These are phyloP conservation scores for Herminia tarsipennalis DNA, from an alignment of 2,888 invertebrate genomes.

Conservation along the genomic window DNA sequence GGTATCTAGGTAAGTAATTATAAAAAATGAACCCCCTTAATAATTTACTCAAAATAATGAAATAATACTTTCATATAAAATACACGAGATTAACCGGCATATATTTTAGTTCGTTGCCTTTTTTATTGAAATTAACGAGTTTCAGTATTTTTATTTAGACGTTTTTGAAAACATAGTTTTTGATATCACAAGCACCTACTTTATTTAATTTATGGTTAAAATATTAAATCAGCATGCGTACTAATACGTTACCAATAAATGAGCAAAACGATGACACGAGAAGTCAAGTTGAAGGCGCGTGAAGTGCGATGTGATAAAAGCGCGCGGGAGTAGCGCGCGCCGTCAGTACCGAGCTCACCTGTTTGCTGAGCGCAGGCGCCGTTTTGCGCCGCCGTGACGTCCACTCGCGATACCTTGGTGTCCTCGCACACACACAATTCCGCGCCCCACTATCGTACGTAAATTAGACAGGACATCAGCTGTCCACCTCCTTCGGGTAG, in stretches of 20 bases:
- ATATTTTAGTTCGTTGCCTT: too few relatives aligned
- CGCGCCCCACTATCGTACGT: slow-evolving; percentile 54
- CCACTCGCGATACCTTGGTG: slow-evolving; percentile 31
- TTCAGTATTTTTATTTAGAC: too few relatives aligned
- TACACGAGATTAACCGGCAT: too few relatives aligned
- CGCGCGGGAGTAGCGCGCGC: slow-evolving; percentile 69
- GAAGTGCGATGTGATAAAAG: slow-evolving; percentile 80
- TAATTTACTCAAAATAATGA: too few relatives aligned
- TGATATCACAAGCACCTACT: too few relatives aligned
- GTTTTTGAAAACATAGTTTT: too few relatives aligned
- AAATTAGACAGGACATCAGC: slow-evolving; percentile 51
- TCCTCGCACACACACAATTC: slow-evolving; percentile 50
- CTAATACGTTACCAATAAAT: slow-evolving; percentile 21
- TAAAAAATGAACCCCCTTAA: too few relatives aligned
- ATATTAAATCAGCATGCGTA: slow-evolving; percentile 14
- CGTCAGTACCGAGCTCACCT: slow-evolving; percentile 74
- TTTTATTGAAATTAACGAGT: too few relatives aligned
- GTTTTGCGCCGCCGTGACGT: slow-evolving; percentile 48
- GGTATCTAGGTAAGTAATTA: too few relatives aligned
- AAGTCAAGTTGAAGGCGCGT: slow-evolving; percentile 80
- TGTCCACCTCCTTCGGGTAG: slow-evolving; percentile 59
- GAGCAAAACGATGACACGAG: slow-evolving; percentile 45
- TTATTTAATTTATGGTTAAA: too few relatives aligned
- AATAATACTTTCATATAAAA: too few relatives aligned
- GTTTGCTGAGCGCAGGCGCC: slow-evolving; percentile 69